These are phyloP conservation scores for Spinibarbus caldwelli DNA, from an alignment of 2,797 vertebrate genomes.

Conservation along the genomic window DNA sequence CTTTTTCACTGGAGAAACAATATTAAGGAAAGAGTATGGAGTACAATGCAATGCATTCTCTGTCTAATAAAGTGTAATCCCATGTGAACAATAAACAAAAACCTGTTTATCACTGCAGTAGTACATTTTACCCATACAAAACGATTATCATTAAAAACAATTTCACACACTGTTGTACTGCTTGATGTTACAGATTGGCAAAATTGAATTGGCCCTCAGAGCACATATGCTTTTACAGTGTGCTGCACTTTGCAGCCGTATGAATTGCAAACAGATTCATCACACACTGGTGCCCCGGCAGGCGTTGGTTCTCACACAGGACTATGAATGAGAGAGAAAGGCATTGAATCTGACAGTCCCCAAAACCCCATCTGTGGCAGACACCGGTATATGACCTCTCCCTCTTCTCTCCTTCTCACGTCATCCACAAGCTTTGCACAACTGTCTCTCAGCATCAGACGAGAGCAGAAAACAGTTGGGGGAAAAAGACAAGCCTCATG, in stretches of 20 bases:
- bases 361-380: conserved; percentile 27
- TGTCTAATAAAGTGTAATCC: background rate
- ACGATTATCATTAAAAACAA: background rate
- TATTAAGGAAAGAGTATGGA: background rate
- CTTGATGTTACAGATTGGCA: background rate
- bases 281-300: conserved; percentile 18
- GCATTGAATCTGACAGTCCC: conserved; percentile 38
- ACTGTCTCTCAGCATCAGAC: conserved; percentile 49
- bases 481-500: background rate
- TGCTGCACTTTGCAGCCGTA: background rate
- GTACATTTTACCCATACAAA: background rate
- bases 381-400: conserved; percentile 34
- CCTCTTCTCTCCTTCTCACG: conserved; percentile 11
- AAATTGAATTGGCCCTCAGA: background rate
- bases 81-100: background rate
- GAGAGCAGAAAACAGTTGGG: background rate
- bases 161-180: background rate
- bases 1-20: background rate
- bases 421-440: conserved; percentile 44
- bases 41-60: background rate
- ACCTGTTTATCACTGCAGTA: conserved; percentile 10
- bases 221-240: conserved; percentile 10
- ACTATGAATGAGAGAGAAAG: conserved; percentile 31
- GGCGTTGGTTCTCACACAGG: conserved; percentile 13
- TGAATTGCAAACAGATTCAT: conserved; percentile 35